Conservation (phyloP, 2,888 invertebrate genomes). For the Philhelius pedissequus region DNA sequence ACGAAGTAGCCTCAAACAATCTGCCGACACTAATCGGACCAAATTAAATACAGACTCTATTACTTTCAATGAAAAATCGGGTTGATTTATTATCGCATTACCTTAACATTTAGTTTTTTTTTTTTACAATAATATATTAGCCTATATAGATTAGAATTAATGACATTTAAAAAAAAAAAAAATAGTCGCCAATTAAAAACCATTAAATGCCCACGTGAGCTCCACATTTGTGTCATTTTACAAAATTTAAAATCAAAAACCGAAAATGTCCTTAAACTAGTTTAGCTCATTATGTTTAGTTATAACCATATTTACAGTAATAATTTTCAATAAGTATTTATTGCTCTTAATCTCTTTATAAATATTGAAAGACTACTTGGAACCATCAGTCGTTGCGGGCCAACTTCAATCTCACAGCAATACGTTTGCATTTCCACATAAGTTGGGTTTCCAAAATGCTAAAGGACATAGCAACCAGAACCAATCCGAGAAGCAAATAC, state of each 20-base stretch:
- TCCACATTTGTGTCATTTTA: neutral
- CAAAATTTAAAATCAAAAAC: conserved; percentile 3
- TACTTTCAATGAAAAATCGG: conserved; percentile 62
- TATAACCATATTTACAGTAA: conserved; percentile 38
- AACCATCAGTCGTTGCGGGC: conserved; percentile 81
- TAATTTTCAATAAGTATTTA: neutral
- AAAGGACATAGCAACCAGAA: conserved; percentile 91
- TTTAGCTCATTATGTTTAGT: neutral
- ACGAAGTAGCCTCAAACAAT: too few relatives aligned
- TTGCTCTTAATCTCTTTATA: conserved; percentile 13
- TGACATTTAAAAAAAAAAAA: neutral
- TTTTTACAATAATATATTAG: conserved; percentile 36
- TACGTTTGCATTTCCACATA: conserved; percentile 85
- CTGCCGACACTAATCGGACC: neutral
- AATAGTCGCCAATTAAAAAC: neutral
- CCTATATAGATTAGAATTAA: conserved; percentile 35
- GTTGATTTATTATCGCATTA: conserved; percentile 60
- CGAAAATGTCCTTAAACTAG: conserved; percentile 9
- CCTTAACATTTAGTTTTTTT: conserved; percentile 30
- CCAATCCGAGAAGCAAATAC: conserved; percentile 88
- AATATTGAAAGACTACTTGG: conserved; percentile 46
- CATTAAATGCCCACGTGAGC: neutral
- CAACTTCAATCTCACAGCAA: conserved; percentile 85
- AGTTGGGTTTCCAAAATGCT: conserved; percentile 91
- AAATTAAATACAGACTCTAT: conserved; percentile 2